Percentiles rank a stretch among this genome's conserved stretches.
Evolutionary conservation across 2,113 vertebrate species (phyloP).

Genomic region (Chionodraco myersi): DNA sequence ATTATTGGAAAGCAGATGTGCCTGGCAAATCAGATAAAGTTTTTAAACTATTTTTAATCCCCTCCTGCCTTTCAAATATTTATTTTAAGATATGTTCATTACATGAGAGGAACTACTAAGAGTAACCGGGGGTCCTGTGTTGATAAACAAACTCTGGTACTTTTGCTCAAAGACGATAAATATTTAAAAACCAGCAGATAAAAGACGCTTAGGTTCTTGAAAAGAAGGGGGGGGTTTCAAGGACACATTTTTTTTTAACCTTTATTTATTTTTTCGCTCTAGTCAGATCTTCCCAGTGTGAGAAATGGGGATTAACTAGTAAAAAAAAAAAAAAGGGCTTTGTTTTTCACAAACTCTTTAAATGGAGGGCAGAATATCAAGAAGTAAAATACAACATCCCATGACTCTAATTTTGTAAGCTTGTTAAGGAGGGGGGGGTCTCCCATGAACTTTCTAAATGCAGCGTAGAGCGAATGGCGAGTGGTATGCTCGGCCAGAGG

Average conservation of each 20-base stretch:
- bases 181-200: slow-evolving; percentile 46
- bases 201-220: slow-evolving; percentile 14
- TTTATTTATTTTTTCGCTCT: not conserved
- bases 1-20: not conserved
- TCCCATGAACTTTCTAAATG: slow-evolving; percentile 33
- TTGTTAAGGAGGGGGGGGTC: not conserved
- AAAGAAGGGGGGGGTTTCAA: not conserved
- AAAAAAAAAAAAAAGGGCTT: no score
- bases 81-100: not conserved
- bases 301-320: slow-evolving; percentile 22
- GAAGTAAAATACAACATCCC: slow-evolving; percentile 19
- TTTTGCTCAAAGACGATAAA: slow-evolving; percentile 37
- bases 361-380: not conserved
- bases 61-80: not conserved
- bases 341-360: not conserved
- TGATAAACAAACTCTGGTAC: slow-evolving; percentile 40
- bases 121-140: not conserved
- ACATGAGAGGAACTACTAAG: not conserved
- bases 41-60: not conserved
- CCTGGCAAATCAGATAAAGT: slow-evolving; percentile 7
- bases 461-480: slow-evolving; percentile 48
- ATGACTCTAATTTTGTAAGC: slow-evolving; percentile 3
- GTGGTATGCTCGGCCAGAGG: slow-evolving; percentile 28
- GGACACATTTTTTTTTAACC: not conserved
- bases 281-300: not conserved